phyloP scores from a whole-genome alignment of 2,113 vertebrate species.

The Cinclus mexicanus region DNA sequence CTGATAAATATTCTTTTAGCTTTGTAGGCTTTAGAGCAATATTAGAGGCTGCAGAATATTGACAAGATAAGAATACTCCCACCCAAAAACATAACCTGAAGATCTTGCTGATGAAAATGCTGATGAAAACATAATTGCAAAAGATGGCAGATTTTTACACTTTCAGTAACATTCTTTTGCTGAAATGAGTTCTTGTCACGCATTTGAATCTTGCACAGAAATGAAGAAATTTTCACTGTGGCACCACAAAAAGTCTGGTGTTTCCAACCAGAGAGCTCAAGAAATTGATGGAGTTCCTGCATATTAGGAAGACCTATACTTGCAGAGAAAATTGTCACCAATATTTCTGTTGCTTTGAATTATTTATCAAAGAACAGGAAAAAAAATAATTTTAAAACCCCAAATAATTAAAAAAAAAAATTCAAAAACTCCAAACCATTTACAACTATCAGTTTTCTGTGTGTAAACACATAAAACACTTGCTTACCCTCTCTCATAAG shows the following conservation, averaged over 20 bases:
- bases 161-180: not conserved
- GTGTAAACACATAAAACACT: not conserved
- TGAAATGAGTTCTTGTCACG: not conserved
- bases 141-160: not conserved
- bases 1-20: not conserved
- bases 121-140: not conserved
- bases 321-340: not conserved
- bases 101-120: not conserved
- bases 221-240: not conserved
- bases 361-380: not conserved
- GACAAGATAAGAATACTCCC: not conserved
- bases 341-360: not conserved
- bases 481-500: not conserved
- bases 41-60: not conserved
- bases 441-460: not conserved
- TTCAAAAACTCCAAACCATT: rapidly evolving
- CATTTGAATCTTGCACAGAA: not conserved
- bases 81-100: not conserved
- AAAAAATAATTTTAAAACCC: not conserved
- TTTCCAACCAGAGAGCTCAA: not conserved
- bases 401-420: not conserved
- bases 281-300: not conserved
- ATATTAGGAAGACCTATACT: not conserved
- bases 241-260: not conserved
- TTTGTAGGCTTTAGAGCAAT: not conserved